Base-by-base conservation (phyloP, 2,797 vertebrate species). In the Crocidura indochinensis region DNA sequence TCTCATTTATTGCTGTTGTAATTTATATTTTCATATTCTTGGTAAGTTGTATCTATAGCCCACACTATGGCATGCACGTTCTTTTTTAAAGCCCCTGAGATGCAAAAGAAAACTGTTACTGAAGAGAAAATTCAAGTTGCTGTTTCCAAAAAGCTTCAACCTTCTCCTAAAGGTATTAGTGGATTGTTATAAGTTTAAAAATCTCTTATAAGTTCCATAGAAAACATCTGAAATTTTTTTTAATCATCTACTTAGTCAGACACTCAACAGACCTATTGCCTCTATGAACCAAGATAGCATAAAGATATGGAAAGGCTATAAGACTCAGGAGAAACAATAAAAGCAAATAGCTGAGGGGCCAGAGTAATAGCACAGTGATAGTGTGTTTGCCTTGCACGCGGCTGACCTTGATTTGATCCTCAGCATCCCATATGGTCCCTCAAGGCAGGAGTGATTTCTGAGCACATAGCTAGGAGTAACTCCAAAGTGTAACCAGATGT, bases 1-100 rank as follows among this genome's bases (percentile, higher is more conserved):
- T 95, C 86, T 92, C 86, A 44, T 94, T 94, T 96, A 89, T 96
- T 90, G 95, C 91, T 90, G 69, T 87, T 96, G 96, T 93, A 92
- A 85, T 95, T 84, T 76, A 27, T 62, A 81, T 87, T 56, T 77
- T 31, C 74, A 60, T 14, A 53, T 78, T 92, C 79, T 81, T 78
- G 84, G 24, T 69, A 91, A 91, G 69, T 91, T 92, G 64, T 1
- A 74, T 26, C 82, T 77, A 51, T n/a, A 69, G 73, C 24, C 89
- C 73, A 62, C 74, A 88, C 24, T 51, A 47, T 65, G 85, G 80
- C 72, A 56, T 93, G 38, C 94, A 94, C 95, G 88, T 87, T 82
- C n/a, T n/a, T 95, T 96, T 97, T 97, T 95, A 81, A 96, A 97
- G 93, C 96, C 94, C 96, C 97, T 4, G 96, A 97, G 82, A 91